Evolutionary conservation across 2,888 invertebrate species (phyloP), one percentile per base, ranked within the genome.

Genomic region (Salticus scenicus): DNA sequence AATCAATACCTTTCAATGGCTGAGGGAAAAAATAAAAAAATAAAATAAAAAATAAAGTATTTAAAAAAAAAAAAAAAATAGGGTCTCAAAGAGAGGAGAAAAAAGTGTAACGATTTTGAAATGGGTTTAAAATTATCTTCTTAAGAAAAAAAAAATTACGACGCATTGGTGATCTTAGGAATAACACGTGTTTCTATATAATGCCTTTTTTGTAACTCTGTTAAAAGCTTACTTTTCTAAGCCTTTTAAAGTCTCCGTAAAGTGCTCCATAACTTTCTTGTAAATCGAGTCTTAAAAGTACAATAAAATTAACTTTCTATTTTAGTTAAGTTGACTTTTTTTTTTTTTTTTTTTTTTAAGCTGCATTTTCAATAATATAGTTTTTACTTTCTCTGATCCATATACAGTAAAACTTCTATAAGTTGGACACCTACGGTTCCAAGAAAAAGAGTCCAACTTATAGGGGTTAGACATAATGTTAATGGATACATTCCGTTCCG

Each of bases 111-210:
- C 79, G 79, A 79, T 64, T 64, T 71, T 71, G 72, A 79, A 79
- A 79, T 79, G 79, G 79, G 64, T 79, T 79, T 79, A 79, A 79
- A 79, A 79, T 79, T 79, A 79, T 79, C 79, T 72, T 27, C 66
- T 64, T 42, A 64, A 47, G 67, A 51, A 79, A 79, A n/a, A n/a
- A n/a, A n/a, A 63, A 64, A 42, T 24, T 57, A 70, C 72, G 33
- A 64, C 72, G 63, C 37, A 78, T 64, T 79, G 72, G 72, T 72
- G 71, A 79, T 71, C 71, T 79, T 71, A 28, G 28, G 47, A 70
- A 69, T 69, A 70, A 42, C 70, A 70, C 70, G 41, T 70, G 70
- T 70, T 70, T n/a, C 41, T n/a, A 8, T 70, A 57, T 57, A 57
- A 57, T 24, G 57, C 57, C 57, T 24, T 57, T 57, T 57, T 57